Conservation (phyloP, 2,113 vertebrate species). For the Equus przewalskii region DNA sequence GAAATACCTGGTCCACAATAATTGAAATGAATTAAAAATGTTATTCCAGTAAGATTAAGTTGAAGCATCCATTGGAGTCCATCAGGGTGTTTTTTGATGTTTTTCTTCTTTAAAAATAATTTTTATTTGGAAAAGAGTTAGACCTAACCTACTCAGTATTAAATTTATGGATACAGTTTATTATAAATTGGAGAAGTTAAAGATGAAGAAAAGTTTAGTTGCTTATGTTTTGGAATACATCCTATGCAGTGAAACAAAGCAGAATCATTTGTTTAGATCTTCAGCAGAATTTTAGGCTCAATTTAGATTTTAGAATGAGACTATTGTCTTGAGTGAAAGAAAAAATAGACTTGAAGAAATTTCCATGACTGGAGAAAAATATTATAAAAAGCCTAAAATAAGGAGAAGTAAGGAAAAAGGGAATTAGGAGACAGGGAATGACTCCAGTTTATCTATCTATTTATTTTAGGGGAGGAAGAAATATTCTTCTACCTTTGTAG, state of each 20-base stretch:
- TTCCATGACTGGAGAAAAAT: neutral
- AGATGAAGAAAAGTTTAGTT: neutral
- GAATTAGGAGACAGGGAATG: neutral
- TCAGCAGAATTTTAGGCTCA: neutral
- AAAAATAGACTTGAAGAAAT: conserved; percentile 36
- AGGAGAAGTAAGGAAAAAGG: neutral
- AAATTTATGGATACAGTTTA: neutral
- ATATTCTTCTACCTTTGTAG: no score
- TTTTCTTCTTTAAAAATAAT: neutral
- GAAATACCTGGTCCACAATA: neutral
- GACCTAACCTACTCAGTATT: neutral
- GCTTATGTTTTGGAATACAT: neutral
- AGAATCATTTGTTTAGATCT: neutral
- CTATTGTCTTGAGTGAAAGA: neutral
- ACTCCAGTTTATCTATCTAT: neutral
- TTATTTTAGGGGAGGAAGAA: no score
- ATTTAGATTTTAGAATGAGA: neutral
- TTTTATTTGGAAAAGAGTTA: neutral
- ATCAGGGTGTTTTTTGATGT: neutral
- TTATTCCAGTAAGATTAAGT: neutral
- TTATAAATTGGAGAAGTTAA: neutral
- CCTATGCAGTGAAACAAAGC: neutral
- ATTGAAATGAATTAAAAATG: neutral
- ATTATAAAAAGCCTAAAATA: neutral
- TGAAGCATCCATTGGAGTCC: neutral